Evolutionary conservation across 2,797 vertebrate genomes (phyloP).

Genomic region (Sphenopsis melanotis): DNA sequence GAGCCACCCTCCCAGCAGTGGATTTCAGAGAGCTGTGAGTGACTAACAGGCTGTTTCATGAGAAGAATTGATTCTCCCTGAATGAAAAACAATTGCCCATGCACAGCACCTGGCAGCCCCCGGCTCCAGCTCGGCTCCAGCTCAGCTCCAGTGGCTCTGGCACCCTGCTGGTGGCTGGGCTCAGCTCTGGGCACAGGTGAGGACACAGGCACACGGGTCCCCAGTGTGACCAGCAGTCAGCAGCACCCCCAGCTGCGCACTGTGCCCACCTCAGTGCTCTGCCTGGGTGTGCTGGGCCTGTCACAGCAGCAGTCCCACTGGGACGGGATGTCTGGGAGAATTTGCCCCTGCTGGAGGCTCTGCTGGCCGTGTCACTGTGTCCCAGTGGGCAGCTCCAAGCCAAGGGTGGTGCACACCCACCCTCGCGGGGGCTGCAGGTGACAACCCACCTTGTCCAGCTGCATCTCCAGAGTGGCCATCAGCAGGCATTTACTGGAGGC

Average conservation of each 20-base stretch:
- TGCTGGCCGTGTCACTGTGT: neutral
- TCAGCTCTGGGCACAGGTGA: neutral
- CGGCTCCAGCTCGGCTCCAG: neutral
- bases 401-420: accelerated
- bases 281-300: accelerated
- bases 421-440: accelerated
- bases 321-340: neutral
- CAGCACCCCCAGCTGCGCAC: neutral
- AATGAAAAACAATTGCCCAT: neutral
- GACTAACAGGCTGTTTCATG: neutral
- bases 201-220: accelerated
- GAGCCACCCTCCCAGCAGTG: neutral
- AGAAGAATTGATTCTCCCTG: neutral
- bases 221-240: accelerated
- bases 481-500: neutral
- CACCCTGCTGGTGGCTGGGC: accelerated
- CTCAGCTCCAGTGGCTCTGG: accelerated
- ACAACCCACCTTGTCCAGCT: neutral
- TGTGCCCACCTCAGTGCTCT: neutral
- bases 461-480: neutral
- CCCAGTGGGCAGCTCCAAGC: accelerated
- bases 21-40: neutral
- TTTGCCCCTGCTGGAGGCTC: accelerated
- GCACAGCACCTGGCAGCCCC: neutral
- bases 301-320: accelerated